phyloP scores from a whole-genome alignment of 1,140 invertebrate genomes.

The Daktulosphaira vitifoliae region DNA sequence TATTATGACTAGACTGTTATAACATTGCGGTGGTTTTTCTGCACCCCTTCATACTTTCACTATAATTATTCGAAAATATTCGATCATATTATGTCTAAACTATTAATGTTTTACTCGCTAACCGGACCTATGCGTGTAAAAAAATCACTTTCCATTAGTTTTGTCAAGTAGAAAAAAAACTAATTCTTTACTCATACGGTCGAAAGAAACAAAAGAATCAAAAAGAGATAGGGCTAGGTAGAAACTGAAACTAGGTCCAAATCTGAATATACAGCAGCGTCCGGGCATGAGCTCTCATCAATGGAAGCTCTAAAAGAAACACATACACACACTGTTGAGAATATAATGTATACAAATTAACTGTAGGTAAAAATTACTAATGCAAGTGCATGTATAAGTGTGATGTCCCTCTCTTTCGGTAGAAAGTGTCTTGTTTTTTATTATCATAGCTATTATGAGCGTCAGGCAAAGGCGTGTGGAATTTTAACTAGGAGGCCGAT shows the following conservation, averaged over 20 bases:
- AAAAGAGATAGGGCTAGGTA: not conserved
- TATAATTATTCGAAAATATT: too few species aligned
- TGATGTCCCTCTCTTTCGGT: not conserved
- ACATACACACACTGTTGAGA: not conserved
- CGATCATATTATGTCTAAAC: too few species aligned
- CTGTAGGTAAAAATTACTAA: conserved; percentile 9
- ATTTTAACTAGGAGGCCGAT: conserved; percentile 3
- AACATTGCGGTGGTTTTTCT: not conserved
- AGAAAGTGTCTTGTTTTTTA: conserved; percentile 5
- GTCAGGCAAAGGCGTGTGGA: conserved; percentile 6
- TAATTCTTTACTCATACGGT: not conserved
- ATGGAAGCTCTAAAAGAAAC: not conserved
- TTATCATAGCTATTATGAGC: not conserved
- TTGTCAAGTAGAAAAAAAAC: not conserved
- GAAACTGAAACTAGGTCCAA: not conserved
- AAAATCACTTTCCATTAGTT: not conserved
- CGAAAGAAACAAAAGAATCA: not conserved
- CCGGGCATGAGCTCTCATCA: too few species aligned
- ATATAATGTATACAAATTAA: conserved; percentile 12
- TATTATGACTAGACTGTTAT: too few species aligned
- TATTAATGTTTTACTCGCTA: not conserved
- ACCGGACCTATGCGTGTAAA: not conserved
- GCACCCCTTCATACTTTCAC: not conserved
- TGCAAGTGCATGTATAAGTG: not conserved
- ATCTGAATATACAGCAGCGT: conserved; percentile 21